phyloP scores from a whole-genome alignment of 1,140 invertebrate species.

The Camponotus floridanus region DNA sequence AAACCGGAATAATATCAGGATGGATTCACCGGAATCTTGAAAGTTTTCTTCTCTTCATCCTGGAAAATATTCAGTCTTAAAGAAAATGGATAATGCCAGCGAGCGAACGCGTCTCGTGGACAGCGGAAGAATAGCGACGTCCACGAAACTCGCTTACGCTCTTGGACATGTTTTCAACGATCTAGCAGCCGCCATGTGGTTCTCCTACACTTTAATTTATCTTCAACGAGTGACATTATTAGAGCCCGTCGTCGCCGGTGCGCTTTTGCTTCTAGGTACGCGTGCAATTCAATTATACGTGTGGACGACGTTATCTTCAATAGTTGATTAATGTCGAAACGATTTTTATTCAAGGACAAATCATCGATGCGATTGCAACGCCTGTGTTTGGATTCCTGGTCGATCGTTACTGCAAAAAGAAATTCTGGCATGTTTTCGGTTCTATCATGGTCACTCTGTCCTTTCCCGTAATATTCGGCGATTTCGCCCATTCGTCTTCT shows the following conservation, averaged over 20 bases:
- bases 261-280: constrained; percentile 91
- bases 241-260: constrained; percentile 91
- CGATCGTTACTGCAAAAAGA: constrained; percentile 91
- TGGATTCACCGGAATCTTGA: constrained; percentile 18
- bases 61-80: background rate
- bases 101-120: constrained; percentile 79
- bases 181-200: constrained; percentile 97
- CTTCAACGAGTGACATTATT: constrained; percentile 93
- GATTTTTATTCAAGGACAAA: constrained; percentile 88
- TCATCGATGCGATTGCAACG: constrained; percentile 94
- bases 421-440: constrained; percentile 95
- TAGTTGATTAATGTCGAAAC: constrained; percentile 14
- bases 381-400: constrained; percentile 94
- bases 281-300: background rate
- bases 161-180: constrained; percentile 97
- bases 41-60: background rate
- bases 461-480: constrained; percentile 93
- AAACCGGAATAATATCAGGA: background rate
- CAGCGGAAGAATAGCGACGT: constrained; percentile 75
- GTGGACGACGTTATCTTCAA: background rate
- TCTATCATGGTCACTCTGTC: constrained; percentile 88
- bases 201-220: constrained; percentile 96
- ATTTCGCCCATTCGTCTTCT: constrained; percentile 87
- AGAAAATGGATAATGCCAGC: constrained; percentile 53
- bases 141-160: constrained; percentile 90